Percentiles rank a stretch among this genome's conserved stretches.
Evolutionary conservation across 2,888 invertebrate species (phyloP).

Genomic region (Bugula neritina): DNA sequence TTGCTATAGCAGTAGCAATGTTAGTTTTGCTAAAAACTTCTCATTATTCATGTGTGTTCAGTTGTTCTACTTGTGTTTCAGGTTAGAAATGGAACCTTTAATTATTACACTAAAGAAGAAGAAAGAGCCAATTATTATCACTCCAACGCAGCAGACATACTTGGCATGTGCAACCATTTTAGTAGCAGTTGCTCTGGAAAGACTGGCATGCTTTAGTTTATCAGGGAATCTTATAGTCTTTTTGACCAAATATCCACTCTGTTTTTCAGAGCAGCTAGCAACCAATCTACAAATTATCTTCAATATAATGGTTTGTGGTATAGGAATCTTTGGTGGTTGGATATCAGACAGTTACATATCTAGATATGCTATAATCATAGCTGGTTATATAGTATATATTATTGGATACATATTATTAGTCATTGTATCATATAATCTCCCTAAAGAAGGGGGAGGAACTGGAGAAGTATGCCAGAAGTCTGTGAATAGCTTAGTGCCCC

Average conservation of each 20-base stretch:
- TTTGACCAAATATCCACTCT: not conserved
- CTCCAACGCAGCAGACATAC: not conserved
- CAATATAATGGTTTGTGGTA: conserved; percentile 53
- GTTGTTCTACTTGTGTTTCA: no score
- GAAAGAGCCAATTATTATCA: not conserved
- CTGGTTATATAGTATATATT: not conserved
- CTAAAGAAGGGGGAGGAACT: not conserved
- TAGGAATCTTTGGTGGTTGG: conserved; percentile 55
- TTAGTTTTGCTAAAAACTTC: no score
- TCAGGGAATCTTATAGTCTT: not conserved
- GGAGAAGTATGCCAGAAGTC: not conserved
- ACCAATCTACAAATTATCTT: conserved; percentile 53
- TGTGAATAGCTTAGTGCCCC: not conserved
- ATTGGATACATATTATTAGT: not conserved
- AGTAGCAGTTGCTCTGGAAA: not conserved
- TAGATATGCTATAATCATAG: not conserved
- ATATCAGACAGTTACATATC: conserved; percentile 45
- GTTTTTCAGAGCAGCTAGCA: conserved; percentile 34
- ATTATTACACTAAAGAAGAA: not conserved
- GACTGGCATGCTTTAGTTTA: not conserved
- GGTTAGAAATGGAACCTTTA: not conserved
- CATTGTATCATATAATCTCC: not conserved
- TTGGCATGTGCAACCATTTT: not conserved
- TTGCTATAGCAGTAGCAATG: no score
- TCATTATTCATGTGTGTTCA: no score